Base-by-base conservation (phyloP, 2,797 vertebrate genomes). In the Notamacropus eugenii region DNA sequence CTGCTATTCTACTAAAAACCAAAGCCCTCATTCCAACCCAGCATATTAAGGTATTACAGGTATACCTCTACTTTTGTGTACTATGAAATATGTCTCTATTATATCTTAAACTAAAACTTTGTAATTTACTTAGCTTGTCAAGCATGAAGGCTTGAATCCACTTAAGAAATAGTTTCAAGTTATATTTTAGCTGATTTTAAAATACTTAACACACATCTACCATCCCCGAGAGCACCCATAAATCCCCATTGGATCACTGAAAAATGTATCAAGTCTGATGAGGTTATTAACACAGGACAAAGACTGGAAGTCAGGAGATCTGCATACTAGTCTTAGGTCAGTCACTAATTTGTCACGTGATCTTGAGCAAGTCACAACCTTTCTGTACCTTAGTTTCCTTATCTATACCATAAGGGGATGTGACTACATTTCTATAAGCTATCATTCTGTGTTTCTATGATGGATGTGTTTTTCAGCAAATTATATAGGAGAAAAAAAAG, bases 1-100 rank as follows among this genome's bases (percentile, higher is more conserved):
- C 50, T 91, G 27, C 27, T 95, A 91, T 90, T 92, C 96, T 95
- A 94, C 67, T 94, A 91, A 94, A n/a, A 94, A 90, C 93, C 90
- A 92, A 92, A 94, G 59, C 92, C 92, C 92, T 28, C 90, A 55
- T 57, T 91, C 91, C 92, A 90, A 74, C 67, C 58, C 92, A 92
- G 93, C 90, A 93, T 27, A 67, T 54, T 91, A 59, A 96, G 50
- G 92, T 1, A 96, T 90, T 96, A 24, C 58, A 95, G 74, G 93
- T 34, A 34, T 55, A n/a, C 54, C 58, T 91, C 95, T 94, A 67
- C 56, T 29, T 87, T 57, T 97, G 13, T 93, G 55, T 57, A 46
- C 91, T 94, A 74, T 50, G 90, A 40, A 87, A 91, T 56, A 40
- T 54, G 93, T 90, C 31, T 90, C 40, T 87, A 87, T 46, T 19